These are phyloP conservation scores for Esox masquinongy DNA, from an alignment of 2,797 vertebrate species.

Conservation along the genomic window DNA sequence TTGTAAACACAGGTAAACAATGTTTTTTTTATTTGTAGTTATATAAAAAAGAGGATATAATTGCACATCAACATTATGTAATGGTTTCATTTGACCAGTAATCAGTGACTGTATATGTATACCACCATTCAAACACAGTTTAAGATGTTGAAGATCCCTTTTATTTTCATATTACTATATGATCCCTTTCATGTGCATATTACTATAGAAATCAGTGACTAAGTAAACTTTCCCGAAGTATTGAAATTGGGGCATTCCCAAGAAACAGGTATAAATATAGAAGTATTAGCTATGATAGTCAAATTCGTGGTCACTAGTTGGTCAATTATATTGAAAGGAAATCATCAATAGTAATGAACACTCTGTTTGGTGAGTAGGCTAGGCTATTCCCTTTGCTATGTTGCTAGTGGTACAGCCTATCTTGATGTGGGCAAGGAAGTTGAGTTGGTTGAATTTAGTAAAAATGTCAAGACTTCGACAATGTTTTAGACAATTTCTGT, in stretches of 20 bases:
- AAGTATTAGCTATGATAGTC: conserved; percentile 20
- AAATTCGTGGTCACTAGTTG: conserved; percentile 35
- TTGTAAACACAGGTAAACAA: too few relatives aligned
- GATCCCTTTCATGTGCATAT: too few relatives aligned
- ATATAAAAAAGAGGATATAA: too few relatives aligned
- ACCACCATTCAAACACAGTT: background rate
- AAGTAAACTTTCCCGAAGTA: too few relatives aligned
- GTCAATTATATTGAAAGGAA: conserved; percentile 46
- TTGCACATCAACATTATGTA: too few relatives aligned
- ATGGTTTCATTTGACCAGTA: too few relatives aligned
- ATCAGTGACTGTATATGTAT: background rate
- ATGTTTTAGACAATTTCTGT: background rate
- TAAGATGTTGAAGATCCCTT: background rate
- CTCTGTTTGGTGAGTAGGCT: conserved; percentile 67
- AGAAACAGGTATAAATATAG: conserved; percentile 26
- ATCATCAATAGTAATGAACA: conserved; percentile 51
- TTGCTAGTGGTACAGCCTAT: background rate
- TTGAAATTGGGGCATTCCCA: conserved; percentile 48
- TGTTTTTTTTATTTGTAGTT: too few relatives aligned
- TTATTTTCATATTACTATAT: background rate
- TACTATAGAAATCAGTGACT: too few relatives aligned
- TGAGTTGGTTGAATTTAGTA: too few relatives aligned
- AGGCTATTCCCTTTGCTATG: conserved; percentile 15
- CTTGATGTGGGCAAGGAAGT: background rate
- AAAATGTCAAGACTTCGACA: background rate